phyloP scores from a whole-genome alignment of 2,113 vertebrate genomes.

The Passer montanus region DNA sequence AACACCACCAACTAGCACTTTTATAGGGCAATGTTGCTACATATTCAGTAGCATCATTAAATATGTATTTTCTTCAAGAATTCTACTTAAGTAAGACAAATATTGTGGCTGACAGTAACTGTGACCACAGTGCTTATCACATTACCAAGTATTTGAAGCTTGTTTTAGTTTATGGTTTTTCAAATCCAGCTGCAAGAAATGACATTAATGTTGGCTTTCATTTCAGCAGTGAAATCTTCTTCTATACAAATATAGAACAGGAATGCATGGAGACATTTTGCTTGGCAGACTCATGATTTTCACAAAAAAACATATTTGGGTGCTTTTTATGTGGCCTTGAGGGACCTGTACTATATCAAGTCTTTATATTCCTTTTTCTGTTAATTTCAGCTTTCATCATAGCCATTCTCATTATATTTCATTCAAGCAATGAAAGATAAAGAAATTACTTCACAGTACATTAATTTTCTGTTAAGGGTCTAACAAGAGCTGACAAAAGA shows the following conservation, averaged over 20 bases:
- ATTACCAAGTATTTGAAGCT: not conserved
- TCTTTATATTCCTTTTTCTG: not conserved
- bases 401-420: not conserved
- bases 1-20: not conserved
- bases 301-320: not conserved
- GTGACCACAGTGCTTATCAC: not conserved
- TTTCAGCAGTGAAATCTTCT: not conserved
- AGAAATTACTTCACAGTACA: conserved; percentile 10
- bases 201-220: not conserved
- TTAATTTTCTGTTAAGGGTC: conserved; percentile 24
- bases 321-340: not conserved
- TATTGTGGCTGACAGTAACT: not conserved
- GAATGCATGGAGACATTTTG: not conserved
- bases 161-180: not conserved
- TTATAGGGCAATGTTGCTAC: not conserved
- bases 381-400: conserved; percentile 31
- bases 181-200: not conserved
- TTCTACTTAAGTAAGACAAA: not conserved
- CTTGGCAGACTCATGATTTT: not conserved
- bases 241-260: not conserved
- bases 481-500: conserved; percentile 24
- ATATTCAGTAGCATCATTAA: not conserved
- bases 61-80: not conserved
- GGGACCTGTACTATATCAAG: not conserved
- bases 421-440: conserved; percentile 18